Base-by-base conservation (phyloP, 2,113 vertebrate species). In the Macquaria ambigua region DNA sequence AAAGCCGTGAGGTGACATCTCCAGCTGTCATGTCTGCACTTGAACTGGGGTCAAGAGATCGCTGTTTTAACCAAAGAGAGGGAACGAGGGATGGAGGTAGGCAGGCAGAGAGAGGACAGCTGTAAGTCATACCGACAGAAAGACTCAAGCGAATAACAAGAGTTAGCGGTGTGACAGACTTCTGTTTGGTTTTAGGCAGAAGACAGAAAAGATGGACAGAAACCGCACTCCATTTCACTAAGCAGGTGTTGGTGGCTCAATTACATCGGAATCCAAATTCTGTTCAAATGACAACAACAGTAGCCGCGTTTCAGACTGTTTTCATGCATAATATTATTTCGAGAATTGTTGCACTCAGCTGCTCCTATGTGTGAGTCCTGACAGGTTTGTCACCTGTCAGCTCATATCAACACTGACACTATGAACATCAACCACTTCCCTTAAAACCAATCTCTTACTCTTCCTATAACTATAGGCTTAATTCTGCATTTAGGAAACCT, bases 11-110 rank as follows among this genome's bases (percentile, higher is more conserved):
- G 89, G 86, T 72, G 85, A 90, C 89, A 82, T 87, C 79, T 89
- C 90, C 90, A 59, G 79, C 90, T 88, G 91, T 88, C 86, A 79
- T 86, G 90, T 88, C 80, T 67, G 73, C 76, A 61, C 83, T 83
- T 84, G 81, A 91, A 81, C 83, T 0, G 76, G 83, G 92, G 90
- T 91, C 90, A 86, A 64, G 72, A 80, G 82, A 76, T 83, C 84
- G 69, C 41, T 79, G 89, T 72, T 85, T 89, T 39, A 68, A 83
- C 79, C 77, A 67, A 53, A 83, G 76, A 74, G 80, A 67, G 50
- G 67, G 83, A 69, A 31, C 23, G 20, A 66, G 64, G 70, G 74
- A 28, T 39, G 70, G 76, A 84, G 73, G 31, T 2, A 21, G 82
- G 72, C 25, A 21, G 82, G 72, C 25, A 6, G 59, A 78, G 68